Conservation (phyloP, 2,113 vertebrate genomes). For the Hypomesus transpacificus region DNA sequence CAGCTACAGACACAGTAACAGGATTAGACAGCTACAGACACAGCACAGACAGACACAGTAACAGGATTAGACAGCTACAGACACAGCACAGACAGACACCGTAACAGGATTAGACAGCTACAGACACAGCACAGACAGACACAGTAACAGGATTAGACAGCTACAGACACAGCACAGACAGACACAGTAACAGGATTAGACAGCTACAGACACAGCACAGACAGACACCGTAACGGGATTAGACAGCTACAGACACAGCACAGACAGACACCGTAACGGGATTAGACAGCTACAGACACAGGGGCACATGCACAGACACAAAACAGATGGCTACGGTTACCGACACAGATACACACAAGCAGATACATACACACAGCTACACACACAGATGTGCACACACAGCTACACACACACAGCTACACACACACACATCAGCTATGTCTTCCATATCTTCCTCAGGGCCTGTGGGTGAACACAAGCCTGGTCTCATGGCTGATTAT, state of each 20-base stretch:
- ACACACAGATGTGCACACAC: neutral
- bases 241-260: constrained; percentile 41
- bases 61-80: constrained; percentile 44
- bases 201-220: constrained; percentile 32
- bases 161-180: constrained; percentile 21
- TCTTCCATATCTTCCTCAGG: too few relatives aligned
- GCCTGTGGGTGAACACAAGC: too few relatives aligned
- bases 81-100: constrained; percentile 2
- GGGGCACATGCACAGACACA: constrained; percentile 1
- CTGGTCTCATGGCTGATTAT: too few relatives aligned
- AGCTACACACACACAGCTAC: neutral
- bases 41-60: constrained; percentile 8
- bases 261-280: constrained; percentile 32
- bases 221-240: too few relatives aligned
- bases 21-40: constrained; percentile 38
- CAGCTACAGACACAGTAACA: constrained; percentile 30
- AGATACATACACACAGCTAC: neutral
- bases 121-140: too few relatives aligned
- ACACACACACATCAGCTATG: constrained; percentile 28
- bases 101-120: constrained; percentile 47
- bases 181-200: too few relatives aligned
- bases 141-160: too few relatives aligned
- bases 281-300: constrained; percentile 34
- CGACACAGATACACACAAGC: constrained; percentile 1
- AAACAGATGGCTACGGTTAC: neutral